These are phyloP conservation scores for Drosophila dives DNA, from an alignment of 2,888 invertebrate genomes.

Conservation along the genomic window DNA sequence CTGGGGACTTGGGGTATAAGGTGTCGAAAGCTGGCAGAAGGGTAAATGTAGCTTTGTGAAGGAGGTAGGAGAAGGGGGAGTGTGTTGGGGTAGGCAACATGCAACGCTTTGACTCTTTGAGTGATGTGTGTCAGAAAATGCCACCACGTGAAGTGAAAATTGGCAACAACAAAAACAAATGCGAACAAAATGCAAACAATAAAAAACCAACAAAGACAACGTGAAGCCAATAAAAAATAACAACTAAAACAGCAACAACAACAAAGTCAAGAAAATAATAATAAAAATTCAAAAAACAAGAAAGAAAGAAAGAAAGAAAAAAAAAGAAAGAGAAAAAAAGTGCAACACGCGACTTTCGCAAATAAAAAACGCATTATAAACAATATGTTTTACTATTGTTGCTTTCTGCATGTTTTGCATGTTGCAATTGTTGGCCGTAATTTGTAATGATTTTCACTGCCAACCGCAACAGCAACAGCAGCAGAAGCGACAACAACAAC, in stretches of 20 bases:
- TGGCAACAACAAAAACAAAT: slow-evolving; percentile 57
- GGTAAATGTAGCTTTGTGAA: slow-evolving; percentile 14
- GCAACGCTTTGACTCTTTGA: slow-evolving; percentile 66
- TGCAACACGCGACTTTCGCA: slow-evolving; percentile 78
- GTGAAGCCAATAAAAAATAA: slow-evolving; percentile 48
- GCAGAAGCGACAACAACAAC: slow-evolving; percentile 26
- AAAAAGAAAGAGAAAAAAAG: slow-evolving; percentile 46
- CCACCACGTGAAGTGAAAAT: slow-evolving; percentile 79
- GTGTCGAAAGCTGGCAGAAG: slow-evolving; percentile 14
- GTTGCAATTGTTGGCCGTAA: slow-evolving; percentile 69
- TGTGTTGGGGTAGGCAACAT: slow-evolving; percentile 37
- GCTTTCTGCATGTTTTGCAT: slow-evolving; percentile 73
- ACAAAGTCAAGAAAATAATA: slow-evolving; percentile 28
- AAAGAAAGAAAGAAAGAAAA: slow-evolving; percentile 18
- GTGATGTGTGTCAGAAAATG: slow-evolving; percentile 79
- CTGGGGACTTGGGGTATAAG: slow-evolving; percentile 7
- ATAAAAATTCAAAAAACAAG: slow-evolving; percentile 5
- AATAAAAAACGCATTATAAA: slow-evolving; percentile 78
- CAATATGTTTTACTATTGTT: slow-evolving; percentile 66
- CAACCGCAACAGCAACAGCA: slow-evolving; percentile 59
- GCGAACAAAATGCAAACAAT: slow-evolving; percentile 40
- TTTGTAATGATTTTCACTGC: slow-evolving; percentile 75
- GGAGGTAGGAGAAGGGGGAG: neutral
- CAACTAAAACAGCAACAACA: slow-evolving; percentile 9
- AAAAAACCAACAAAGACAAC: slow-evolving; percentile 28